These are phyloP conservation scores for Troides helena DNA, from an alignment of 2,888 invertebrate species.

Conservation along the genomic window DNA sequence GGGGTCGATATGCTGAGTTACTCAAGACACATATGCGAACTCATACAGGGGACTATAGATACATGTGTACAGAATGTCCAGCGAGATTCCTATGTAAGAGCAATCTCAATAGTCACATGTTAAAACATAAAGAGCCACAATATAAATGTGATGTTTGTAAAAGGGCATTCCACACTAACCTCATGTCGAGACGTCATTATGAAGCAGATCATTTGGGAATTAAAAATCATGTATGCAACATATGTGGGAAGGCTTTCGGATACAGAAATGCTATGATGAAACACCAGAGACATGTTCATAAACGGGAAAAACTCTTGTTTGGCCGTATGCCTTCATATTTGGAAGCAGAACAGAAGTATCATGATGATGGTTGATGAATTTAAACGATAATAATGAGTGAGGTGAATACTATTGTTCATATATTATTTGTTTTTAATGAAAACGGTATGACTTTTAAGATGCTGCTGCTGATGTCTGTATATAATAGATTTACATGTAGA, in stretches of 20 bases:
- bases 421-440: no score
- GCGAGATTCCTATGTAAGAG: conserved; percentile 50
- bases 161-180: conserved; percentile 49
- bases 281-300: conserved; percentile 54
- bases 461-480: no score
- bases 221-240: conserved; percentile 51
- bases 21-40: conserved; percentile 48
- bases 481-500: no score
- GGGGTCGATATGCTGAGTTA: conserved; percentile 42
- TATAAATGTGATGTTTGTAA: conserved; percentile 52
- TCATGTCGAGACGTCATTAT: conserved; percentile 45
- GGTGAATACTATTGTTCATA: no score
- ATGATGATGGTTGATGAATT: conserved; percentile 18
- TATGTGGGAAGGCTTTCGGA: conserved; percentile 55
- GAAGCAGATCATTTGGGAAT: conserved; percentile 55
- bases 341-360: conserved; percentile 34
- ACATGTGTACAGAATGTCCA: conserved; percentile 52
- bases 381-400: background rate
- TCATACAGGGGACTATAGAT: conserved; percentile 49
- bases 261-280: conserved; percentile 56
- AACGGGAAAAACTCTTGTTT: conserved; percentile 47
- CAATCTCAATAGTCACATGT: conserved; percentile 49
- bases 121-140: conserved; percentile 49
- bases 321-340: conserved; percentile 41
- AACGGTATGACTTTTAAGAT: no score